Base-by-base conservation (phyloP, 2,797 vertebrate genomes). In the Chiroxiphia lanceolata region DNA sequence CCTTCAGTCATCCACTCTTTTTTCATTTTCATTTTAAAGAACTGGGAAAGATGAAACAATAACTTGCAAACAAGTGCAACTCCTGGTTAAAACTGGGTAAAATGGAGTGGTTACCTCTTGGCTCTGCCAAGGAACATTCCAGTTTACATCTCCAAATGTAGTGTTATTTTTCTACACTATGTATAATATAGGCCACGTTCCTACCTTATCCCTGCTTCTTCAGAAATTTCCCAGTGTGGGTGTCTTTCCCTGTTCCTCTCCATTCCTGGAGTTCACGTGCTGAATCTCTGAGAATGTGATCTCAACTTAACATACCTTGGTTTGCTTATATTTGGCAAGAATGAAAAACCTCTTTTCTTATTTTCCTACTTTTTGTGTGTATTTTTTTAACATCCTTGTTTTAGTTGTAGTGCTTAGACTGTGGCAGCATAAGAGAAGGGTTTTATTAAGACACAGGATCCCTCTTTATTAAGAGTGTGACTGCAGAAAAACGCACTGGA, bases 361-460 rank as follows among this genome's bases (percentile, higher is more conserved):
- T 48, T 82, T 57, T 71, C 22, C 83, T 33, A 18, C 7, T 70
- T 54, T 87, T 85, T 56, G 22, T 6, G 15, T 12, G 3, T 47
- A 45, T 76, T 78, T 51, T 22, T 10, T 47, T 50, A 47, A 54
- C 31, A 10, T 75, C 54, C 89, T 87, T 76, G 60, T 79, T 95
- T 78, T 57, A 72, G 64, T 86, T 83, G 63, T 17, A 51, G 25
- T 61, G 13, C 84, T 96, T 71, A 93, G 23, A 44, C 72, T 84
- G 81, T 72, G 64, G 25, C 31, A 77, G n/a, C 25, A 8, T 50
- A 89, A 95, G 60, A 80, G 93, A 86, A 75, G 48, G 45, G 72
- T 94, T 95, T 97, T 92, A 93, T 72, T 61, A 85, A 95, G 95
- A 89, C n/a, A 29, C 38, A 54, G 63, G 57, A 94, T 76, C 76